phyloP scores from a whole-genome alignment of 2,888 invertebrate genomes.

The Ganaspis brasiliensis region DNA sequence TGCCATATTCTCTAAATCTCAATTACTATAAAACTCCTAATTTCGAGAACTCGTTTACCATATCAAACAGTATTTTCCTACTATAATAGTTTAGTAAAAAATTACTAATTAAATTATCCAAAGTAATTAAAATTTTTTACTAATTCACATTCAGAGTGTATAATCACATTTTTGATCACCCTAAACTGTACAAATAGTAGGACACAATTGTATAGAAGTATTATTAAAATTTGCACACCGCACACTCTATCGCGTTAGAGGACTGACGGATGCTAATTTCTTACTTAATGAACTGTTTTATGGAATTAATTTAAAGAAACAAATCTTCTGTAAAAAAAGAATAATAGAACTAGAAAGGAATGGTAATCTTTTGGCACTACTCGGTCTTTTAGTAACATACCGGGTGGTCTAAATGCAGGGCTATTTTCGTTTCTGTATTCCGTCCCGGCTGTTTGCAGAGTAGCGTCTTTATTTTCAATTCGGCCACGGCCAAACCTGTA shows the following conservation, averaged over 20 bases:
- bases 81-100: too few relatives aligned
- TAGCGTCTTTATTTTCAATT: conserved; percentile 77
- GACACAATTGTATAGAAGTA: neutral
- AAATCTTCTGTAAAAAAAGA: neutral
- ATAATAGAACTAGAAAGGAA: conserved; percentile 56
- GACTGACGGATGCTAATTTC: neutral
- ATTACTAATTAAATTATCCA: too few relatives aligned
- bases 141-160: too few relatives aligned
- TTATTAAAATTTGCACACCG: conserved; percentile 28
- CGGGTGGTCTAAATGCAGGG: conserved; percentile 72
- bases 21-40: too few relatives aligned
- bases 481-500: conserved; percentile 76
- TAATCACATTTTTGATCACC: too few relatives aligned
- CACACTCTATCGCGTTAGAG: neutral
- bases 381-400: conserved; percentile 66
- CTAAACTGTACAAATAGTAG: neutral
- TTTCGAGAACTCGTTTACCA: too few relatives aligned
- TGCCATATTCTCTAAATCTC: too few relatives aligned
- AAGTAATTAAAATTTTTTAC: too few relatives aligned
- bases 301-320: neutral
- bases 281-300: neutral
- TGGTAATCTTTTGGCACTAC: conserved; percentile 73
- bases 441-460: conserved; percentile 57
- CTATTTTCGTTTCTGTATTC: conserved; percentile 70
- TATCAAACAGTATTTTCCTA: too few relatives aligned